These are phyloP conservation scores for Gymnosoma rotundatum DNA, from an alignment of 2,888 invertebrate species.

Conservation along the genomic window DNA sequence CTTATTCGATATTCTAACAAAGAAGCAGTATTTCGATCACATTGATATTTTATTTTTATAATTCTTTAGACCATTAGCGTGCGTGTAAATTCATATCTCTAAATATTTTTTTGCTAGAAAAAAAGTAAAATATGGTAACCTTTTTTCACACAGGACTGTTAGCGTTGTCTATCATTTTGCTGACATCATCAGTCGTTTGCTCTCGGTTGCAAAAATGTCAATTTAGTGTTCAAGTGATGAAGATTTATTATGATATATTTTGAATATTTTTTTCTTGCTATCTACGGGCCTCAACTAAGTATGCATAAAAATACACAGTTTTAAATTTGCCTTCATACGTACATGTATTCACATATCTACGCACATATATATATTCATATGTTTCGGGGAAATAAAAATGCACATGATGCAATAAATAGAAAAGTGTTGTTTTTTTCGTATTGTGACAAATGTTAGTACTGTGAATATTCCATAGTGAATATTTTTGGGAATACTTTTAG, in stretches of 20 bases:
- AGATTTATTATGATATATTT: slow-evolving; percentile 73
- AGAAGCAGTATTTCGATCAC: no score
- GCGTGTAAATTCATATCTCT: no score
- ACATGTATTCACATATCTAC: no score
- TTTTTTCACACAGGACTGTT: slow-evolving; percentile 29
- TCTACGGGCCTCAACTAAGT: slow-evolving; percentile 24
- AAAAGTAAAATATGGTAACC: slow-evolving; percentile 29
- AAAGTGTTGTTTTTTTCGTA: slow-evolving; percentile 20
- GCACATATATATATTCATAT: neutral
- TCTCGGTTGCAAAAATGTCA: slow-evolving; percentile 70
- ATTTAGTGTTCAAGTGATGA: slow-evolving; percentile 72
- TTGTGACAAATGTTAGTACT: slow-evolving; percentile 56
- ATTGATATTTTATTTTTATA: no score
- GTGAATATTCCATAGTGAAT: slow-evolving; percentile 25
- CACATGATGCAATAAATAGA: slow-evolving; percentile 58
- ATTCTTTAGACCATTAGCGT: no score
- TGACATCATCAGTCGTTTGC: slow-evolving; percentile 70
- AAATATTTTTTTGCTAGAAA: no score
- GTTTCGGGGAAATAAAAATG: slow-evolving; percentile 55
- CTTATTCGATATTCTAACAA: no score
- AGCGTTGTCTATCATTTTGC: slow-evolving; percentile 68
- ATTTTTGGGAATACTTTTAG: slow-evolving; percentile 55
- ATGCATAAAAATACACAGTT: neutral
- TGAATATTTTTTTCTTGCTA: slow-evolving; percentile 33
- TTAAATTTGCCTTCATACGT: neutral